phyloP scores from a whole-genome alignment of 2,113 vertebrate genomes.

The Vicugna pacos region DNA sequence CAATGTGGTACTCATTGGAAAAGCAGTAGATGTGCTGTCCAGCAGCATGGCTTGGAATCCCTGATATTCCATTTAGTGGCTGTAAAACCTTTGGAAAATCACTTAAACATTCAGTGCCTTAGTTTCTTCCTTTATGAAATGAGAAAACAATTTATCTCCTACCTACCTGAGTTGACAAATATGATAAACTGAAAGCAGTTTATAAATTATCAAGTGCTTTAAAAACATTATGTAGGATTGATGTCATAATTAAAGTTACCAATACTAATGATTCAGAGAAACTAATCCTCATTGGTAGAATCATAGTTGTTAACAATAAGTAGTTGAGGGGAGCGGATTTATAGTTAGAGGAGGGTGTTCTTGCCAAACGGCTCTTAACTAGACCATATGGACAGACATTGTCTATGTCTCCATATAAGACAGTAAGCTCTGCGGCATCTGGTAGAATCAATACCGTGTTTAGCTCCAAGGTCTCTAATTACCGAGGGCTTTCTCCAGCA shows the following conservation, averaged over 20 bases:
- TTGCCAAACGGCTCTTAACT: background rate
- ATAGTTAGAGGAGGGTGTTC: background rate
- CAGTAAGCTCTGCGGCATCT: background rate
- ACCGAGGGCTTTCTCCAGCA: background rate
- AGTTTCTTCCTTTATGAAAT: background rate
- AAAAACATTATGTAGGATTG: background rate
- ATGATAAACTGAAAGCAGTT: background rate
- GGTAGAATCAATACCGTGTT: background rate
- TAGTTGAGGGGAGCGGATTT: background rate
- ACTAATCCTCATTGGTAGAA: background rate
- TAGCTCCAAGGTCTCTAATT: background rate
- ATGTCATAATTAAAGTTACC: background rate
- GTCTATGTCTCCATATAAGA: background rate
- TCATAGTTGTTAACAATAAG: background rate
- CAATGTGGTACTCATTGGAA: background rate
- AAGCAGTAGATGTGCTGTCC: accelerated
- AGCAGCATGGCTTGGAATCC: background rate
- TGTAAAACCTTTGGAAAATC: background rate
- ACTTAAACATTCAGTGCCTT: background rate
- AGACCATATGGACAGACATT: background rate
- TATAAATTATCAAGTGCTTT: background rate
- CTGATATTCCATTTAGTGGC: background rate
- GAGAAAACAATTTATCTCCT: background rate
- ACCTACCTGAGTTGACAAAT: background rate
- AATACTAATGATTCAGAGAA: background rate